Base-by-base conservation (phyloP, 2,888 invertebrate genomes). In the Neelides folsomi region DNA sequence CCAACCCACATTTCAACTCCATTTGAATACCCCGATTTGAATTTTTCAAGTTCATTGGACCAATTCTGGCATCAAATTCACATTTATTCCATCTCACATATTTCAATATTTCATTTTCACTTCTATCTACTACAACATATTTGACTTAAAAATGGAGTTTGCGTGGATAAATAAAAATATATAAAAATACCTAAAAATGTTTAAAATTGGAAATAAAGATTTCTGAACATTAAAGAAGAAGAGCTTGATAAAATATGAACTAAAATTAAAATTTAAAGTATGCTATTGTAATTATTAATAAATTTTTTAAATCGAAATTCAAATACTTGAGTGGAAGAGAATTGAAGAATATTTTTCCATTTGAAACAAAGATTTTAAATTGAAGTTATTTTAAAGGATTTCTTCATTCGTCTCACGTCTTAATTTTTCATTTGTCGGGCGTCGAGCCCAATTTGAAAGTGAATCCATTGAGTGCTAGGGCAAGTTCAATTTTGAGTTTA, bases 401-500 rank as follows among this genome's bases (percentile, higher is more conserved):
- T 50, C 50, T 6, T 34, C 16, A 36, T 44, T 44, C 50, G 44
- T 44, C 38, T 50, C 37, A 50, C 38, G 43, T 50, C 43, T 50
- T 44, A 43, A 44, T 44, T 38, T 37, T 43, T 50, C 44, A 44
- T 44, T 44, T 50, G 49, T 42, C 42, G 49, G 43, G 36, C 41
- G 43, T 50, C 44, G 19, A 34, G 36, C 41, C 8, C 46, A 12
- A 45, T 34, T 35, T 6, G 34, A n/a, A 34, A 20, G 39, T 27
- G 27, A 38, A 20, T 44, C 43, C 43, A 44, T 50, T 50, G 43
- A 43, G 43, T 44, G 37, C 44, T 44, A 38, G 44, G 44, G 37
- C 43, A 43, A 50, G 19, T 50, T 27, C 50, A 50, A 50, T 50
- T 44, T 37, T 43, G 12, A 44, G 38, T 44, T 37, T 49, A 49